A percentile compares a stretch with the other conserved stretches of the same genome.
phyloP scores from a whole-genome alignment of 30 jellyfish, hydroid and myxozoan genomes.

The Mastigias papua region DNA sequence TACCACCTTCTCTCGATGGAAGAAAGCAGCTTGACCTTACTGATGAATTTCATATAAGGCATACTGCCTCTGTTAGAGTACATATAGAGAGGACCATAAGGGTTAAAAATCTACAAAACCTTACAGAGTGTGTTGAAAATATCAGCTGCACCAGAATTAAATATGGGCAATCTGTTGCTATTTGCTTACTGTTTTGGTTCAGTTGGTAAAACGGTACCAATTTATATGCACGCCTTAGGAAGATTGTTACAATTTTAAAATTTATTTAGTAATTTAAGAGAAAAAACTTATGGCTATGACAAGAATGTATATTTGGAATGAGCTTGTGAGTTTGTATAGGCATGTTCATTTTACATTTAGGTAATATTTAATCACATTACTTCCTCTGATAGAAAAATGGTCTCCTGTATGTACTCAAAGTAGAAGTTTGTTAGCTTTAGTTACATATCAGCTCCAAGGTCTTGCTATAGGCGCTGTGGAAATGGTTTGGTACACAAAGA shows the following conservation, averaged over 20 bases:
- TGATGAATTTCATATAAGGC: conserved; percentile 3
- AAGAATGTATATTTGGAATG: not conserved
- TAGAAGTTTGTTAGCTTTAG: conserved; percentile 30
- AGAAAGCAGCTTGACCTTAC: conserved; percentile 20
- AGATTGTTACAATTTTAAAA: not conserved
- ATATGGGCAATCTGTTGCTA: conserved; percentile 48
- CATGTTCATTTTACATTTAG: not conserved
- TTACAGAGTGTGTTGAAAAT: conserved; percentile 35
- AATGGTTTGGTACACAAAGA: too few relatives aligned
- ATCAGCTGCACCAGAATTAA: conserved; percentile 53
- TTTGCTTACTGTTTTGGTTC: conserved; percentile 58
- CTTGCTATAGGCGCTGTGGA: too few relatives aligned
- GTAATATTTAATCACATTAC: not conserved
- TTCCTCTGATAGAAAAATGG: conserved; percentile 29
- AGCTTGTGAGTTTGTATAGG: not conserved
- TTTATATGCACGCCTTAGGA: not conserved
- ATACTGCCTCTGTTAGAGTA: conserved; percentile 34
- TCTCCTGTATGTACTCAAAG: conserved; percentile 43
- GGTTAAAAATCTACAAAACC: conserved; percentile 25
- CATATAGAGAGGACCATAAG: conserved; percentile 15
- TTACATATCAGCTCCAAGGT: too few relatives aligned
- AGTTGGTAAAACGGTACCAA: conserved; percentile 37
- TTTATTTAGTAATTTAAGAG: too few relatives aligned
- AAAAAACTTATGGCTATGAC: not conserved
- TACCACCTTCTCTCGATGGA: conserved; percentile 51